Conservation (phyloP, 2,888 invertebrate genomes). For the Lasioglossum marginatum region DNA sequence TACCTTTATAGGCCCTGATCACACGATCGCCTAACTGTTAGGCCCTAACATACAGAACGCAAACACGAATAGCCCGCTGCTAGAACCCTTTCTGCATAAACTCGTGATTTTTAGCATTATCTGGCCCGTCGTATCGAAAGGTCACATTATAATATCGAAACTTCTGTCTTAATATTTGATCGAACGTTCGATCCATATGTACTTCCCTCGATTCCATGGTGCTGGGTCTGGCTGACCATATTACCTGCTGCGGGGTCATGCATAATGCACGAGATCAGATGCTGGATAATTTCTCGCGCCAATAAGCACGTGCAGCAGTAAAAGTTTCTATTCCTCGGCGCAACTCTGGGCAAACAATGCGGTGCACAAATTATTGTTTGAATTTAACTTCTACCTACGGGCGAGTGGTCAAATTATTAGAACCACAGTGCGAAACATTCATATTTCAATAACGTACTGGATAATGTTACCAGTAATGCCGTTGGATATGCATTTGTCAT, state of each 20-base stretch:
- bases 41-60: constrained; percentile 27
- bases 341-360: neutral
- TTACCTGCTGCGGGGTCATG: constrained; percentile 37
- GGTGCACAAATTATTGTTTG: neutral
- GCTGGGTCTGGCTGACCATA: neutral
- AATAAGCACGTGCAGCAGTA: constrained; percentile 7
- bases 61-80: constrained; percentile 26
- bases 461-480: no score
- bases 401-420: neutral
- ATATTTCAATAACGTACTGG: no score
- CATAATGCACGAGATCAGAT: constrained; percentile 47
- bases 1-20: constrained; percentile 37
- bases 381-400: neutral
- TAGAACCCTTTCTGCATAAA: neutral
- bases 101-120: constrained; percentile 1
- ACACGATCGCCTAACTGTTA: no score
- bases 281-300: constrained; percentile 37
- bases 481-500: no score
- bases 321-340: neutral
- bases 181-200: neutral
- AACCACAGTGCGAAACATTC: no score
- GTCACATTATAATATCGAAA: constrained; percentile 1
- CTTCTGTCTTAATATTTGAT: neutral
- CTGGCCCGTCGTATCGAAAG: neutral
- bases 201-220: neutral